Evolutionary conservation across 2,797 vertebrate genomes (phyloP), one percentile per base, ranked within the genome.

Genomic region (Urophycis tenuis): DNA sequence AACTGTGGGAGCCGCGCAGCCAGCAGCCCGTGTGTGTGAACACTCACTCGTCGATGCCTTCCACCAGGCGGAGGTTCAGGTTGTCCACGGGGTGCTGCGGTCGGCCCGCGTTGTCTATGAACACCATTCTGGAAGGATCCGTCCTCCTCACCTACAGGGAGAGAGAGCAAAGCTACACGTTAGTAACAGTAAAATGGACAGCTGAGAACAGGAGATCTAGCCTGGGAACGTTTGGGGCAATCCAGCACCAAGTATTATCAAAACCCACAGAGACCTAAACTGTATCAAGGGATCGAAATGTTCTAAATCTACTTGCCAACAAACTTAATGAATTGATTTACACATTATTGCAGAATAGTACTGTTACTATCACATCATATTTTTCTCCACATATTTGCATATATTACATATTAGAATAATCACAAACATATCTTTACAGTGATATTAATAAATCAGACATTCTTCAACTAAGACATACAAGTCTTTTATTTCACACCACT

Each of bases 31-130:
- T 9, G 32, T 17, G 14, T 33, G 69, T 71, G 14, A 3, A 49
- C 80, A 91, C 94, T 94, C 88, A 99, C 96, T 95, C 90, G 9
- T 92, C 84, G 71, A 97, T 95, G 86, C 96, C 96, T 77, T 97
- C 92, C 73, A 98, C 86, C 75, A 98, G 93, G 83, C 93, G 93
- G 83, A 96, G 97, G 92, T 98, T 96, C 77, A 99, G 94, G 89
- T 95, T 96, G 86, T 94, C 86, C 8, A 89, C 88, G 0, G 94
- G 85, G 32, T 96, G 96, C 67, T 89, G 89, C 1, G 94, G 95
- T 78, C 93, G 90, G 53, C 94, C 97, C 0, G 96, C 94, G 0
- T 98, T 99, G 87, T 98, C 97, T 0, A 98, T 96, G 87, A 96
- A 98, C 74, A 98, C 96, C 86, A 98, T 89, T 41, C 73, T 95